Percentiles rank a stretch among this genome's conserved stretches.
Evolutionary conservation across 2,888 invertebrate species (phyloP).

Genomic region (Caenorhabditis parvicauda): DNA sequence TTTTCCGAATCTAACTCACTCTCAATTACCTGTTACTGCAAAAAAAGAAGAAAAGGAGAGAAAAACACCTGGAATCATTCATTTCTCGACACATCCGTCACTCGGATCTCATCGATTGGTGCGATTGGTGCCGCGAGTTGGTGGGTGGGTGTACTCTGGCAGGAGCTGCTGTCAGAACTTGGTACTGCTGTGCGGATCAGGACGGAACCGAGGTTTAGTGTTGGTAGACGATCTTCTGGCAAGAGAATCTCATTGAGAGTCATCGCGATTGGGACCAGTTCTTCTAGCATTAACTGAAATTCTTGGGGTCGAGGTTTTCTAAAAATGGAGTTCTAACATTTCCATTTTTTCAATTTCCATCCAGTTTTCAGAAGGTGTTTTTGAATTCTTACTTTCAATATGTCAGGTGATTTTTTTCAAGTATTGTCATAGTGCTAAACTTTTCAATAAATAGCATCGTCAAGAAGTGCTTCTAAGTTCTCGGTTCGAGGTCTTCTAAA

Average conservation of each 20-base stretch:
- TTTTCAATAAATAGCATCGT: no score
- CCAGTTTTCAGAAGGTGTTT: no score
- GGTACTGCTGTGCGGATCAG: conserved; percentile 24
- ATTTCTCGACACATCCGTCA: conserved; percentile 19
- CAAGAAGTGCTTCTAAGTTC: no score
- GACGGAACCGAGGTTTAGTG: conserved; percentile 32
- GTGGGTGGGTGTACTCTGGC: conserved; percentile 28
- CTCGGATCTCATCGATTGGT: conserved; percentile 34
- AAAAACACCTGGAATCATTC: conserved; percentile 1
- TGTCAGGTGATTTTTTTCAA: no score
- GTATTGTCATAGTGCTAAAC: no score
- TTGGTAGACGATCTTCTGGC: conserved; percentile 45
- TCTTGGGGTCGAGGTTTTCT: not conserved
- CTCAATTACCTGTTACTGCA: not conserved
- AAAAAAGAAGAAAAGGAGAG: conserved; percentile 1
- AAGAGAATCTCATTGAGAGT: conserved; percentile 51
- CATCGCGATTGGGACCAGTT: conserved; percentile 43
- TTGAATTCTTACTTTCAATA: no score
- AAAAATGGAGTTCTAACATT: no score
- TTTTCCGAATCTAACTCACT: not conserved
- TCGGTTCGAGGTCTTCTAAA: no score
- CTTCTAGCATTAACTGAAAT: conserved; percentile 39
- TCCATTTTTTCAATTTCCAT: no score
- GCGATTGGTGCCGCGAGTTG: conserved; percentile 5
- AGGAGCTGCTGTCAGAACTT: conserved; percentile 31